Conservation (phyloP, 2,797 vertebrate genomes). For the Sebastiscus tertius region DNA sequence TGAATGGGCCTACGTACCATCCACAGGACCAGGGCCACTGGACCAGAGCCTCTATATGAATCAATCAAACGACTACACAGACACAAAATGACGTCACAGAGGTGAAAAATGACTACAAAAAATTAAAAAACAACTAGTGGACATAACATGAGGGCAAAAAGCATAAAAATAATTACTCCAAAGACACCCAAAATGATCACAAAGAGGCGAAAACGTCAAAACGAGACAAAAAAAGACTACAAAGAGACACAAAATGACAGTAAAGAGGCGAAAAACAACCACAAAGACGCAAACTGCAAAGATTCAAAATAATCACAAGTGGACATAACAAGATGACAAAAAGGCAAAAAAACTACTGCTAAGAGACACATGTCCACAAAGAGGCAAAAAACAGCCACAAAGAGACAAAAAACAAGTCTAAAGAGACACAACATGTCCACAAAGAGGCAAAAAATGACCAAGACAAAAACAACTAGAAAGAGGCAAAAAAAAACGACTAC, state of each 20-base stretch:
- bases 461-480: background rate
- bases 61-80: background rate
- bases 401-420: background rate
- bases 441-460: background rate
- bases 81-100: background rate
- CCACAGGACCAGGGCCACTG: too few species aligned
- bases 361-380: too few species aligned
- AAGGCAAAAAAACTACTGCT: background rate
- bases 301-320: background rate
- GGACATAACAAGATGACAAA: background rate
- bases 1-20: too few species aligned
- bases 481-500: too few species aligned
- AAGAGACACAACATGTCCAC: background rate
- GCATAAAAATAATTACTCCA: background rate
- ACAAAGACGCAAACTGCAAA: background rate
- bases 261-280: background rate
- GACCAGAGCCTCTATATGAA: background rate
- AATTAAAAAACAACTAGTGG: too few species aligned
- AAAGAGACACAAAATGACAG: background rate
- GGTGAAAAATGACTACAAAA: background rate
- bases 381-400: background rate
- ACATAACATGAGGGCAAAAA: too few species aligned
- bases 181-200: background rate
- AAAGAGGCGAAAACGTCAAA: too few species aligned
- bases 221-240: background rate